Base-by-base conservation (phyloP, 92 coral and sea anemone genomes). In the Zoanthus sociatus region DNA sequence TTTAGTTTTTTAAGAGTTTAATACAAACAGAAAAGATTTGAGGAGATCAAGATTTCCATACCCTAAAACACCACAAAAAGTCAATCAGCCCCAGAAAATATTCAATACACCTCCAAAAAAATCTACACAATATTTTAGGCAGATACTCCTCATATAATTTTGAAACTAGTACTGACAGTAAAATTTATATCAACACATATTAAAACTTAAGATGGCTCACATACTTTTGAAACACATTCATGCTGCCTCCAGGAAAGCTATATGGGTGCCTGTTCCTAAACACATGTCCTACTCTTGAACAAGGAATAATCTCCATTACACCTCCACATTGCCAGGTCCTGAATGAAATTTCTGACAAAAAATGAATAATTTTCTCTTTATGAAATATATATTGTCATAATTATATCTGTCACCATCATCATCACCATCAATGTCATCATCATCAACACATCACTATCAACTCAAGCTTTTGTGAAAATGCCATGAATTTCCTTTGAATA, bases 301-400 rank as follows among this genome's bases (percentile, higher is more conserved):
- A 95, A 37, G 98, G 99, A 72, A 95, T 92, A 86, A 97, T 97
- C 68, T 97, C 99, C 99, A 97, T 97, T 8, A 87, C 82, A 14
- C 99, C 99, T 45, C 99, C 99, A 76, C 99, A 97, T 79, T 95
- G 94, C 99, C 99, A 97, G 4, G 94, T 93, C 55, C 99, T 92
- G 83, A 97, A 97, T 20, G 99, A 97, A 46, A 97, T 97, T 87
- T 97, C 98, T 97, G 79, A 11, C 69, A 6, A 44, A 13, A 14
- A 7, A 53, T 7, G 61, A n/a, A 76, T 84, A 30, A 76, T 37
- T 2, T 37, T 18, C 26, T 4, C 1, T 37, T 9, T 12, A 9
- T 26, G 26, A 26, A 26, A 17, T 71, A 71, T 30, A 63, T 9
- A 50, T 50, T 9, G 7, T 1, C 7, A 1, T 50, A 6, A 50